Conservation (phyloP, 1,140 invertebrate genomes). For the Diuraphis noxia region DNA sequence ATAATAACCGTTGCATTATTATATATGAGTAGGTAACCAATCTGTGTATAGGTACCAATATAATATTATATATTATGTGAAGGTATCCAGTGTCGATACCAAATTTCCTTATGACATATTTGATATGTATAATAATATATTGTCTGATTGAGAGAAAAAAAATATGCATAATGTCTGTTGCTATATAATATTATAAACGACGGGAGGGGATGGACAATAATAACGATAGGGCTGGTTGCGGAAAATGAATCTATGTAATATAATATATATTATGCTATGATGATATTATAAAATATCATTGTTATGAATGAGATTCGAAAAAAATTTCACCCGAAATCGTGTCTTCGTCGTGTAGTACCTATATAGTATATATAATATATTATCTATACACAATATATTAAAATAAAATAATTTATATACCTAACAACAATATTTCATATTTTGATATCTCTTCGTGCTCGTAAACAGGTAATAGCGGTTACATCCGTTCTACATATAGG, state of each 20-base stretch:
- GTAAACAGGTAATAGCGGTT: too few relatives aligned
- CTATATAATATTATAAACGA: too few relatives aligned
- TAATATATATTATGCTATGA: not conserved
- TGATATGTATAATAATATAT: too few relatives aligned
- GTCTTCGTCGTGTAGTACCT: not conserved
- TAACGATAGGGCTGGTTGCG: not conserved
- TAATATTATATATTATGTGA: not conserved
- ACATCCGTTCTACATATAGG: too few relatives aligned
- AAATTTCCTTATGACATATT: not conserved
- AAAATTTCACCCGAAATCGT: not conserved
- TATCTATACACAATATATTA: too few relatives aligned
- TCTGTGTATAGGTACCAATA: not conserved
- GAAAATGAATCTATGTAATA: not conserved
- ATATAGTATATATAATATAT: not conserved
- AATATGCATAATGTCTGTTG: not conserved
- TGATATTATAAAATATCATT: not conserved
- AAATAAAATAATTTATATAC: too few relatives aligned
- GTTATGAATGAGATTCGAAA: not conserved
- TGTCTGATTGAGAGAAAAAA: not conserved
- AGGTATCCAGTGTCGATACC: not conserved
- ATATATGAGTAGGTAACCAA: not conserved
- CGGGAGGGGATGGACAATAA: not conserved
- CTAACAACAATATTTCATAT: not conserved
- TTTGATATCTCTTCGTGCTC: not conserved
- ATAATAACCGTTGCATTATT: constrained; percentile 25